These are phyloP conservation scores for Mus musculus DNA, from an alignment of 2,113 vertebrate species.

Conservation along the genomic window DNA sequence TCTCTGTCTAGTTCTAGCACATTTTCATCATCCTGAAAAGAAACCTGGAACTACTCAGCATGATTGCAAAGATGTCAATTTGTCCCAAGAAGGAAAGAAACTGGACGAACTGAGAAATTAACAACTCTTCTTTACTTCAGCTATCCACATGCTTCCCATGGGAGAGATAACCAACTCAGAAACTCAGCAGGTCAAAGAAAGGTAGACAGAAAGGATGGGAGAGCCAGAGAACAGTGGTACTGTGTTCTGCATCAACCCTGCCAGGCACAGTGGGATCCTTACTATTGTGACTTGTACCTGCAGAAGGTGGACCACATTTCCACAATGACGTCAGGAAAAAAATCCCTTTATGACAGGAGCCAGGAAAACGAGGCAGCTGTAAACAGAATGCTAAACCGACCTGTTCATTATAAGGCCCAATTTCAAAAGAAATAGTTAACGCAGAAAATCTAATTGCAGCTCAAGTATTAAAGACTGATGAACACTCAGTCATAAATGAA, in stretches of 20 bases:
- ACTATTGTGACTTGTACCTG: background rate
- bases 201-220: background rate
- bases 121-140: background rate
- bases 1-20: background rate
- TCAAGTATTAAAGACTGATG: background rate
- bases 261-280: background rate
- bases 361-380: background rate
- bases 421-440: background rate
- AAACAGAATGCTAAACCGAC: background rate
- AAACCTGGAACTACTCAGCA: background rate
- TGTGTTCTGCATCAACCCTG: background rate
- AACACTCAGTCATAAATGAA: background rate
- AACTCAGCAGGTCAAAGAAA: background rate
- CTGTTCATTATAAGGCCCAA: background rate
- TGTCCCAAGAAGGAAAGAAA: background rate
- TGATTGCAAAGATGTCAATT: background rate
- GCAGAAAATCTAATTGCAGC: accelerated
- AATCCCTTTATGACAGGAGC: background rate
- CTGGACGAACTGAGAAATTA: background rate
- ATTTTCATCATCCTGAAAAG: background rate
- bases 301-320: background rate
- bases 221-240: background rate
- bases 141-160: too few relatives aligned
- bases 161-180: background rate
- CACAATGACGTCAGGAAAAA: background rate